Evolutionary conservation across 1,140 invertebrate genomes (phyloP).

Genomic region (Bombus soroeensis): DNA sequence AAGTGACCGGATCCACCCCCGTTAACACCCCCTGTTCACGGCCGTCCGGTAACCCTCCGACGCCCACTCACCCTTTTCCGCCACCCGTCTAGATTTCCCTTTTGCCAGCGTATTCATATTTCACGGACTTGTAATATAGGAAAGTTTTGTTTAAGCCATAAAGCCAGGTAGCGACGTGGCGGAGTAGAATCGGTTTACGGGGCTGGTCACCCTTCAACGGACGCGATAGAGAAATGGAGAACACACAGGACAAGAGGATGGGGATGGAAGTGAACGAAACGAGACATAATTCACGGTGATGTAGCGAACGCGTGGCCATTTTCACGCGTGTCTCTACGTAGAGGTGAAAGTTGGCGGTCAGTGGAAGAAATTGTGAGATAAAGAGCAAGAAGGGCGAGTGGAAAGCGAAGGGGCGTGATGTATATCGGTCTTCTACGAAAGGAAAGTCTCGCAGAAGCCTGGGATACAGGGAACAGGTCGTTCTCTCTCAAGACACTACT

Average conservation of each 20-base stretch:
- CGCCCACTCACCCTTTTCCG: slow-evolving; percentile 30
- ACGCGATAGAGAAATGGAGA: slow-evolving; percentile 53
- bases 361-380: slow-evolving; percentile 47
- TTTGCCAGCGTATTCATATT: slow-evolving; percentile 79
- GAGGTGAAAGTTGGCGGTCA: slow-evolving; percentile 17
- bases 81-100: slow-evolving; percentile 55
- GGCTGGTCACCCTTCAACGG: slow-evolving; percentile 72
- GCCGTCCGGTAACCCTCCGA: slow-evolving; percentile 26
- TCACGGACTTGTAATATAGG: slow-evolving; percentile 81
- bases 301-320: slow-evolving; percentile 62
- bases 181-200: slow-evolving; percentile 1
- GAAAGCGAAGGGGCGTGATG: slow-evolving; percentile 47
- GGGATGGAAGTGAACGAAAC: slow-evolving; percentile 46
- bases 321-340: slow-evolving; percentile 57
- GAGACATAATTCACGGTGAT: slow-evolving; percentile 79
- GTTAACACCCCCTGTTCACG: slow-evolving; percentile 52
- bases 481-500: not conserved
- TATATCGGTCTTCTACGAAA: slow-evolving; percentile 28
- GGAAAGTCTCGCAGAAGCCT: not conserved
- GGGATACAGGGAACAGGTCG: slow-evolving; percentile 1
- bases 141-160: slow-evolving; percentile 83
- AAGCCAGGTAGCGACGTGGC: slow-evolving; percentile 64
- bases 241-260: not conserved
- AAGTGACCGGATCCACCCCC: slow-evolving; percentile 79
- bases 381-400: slow-evolving; percentile 28